Evolutionary conservation across 1,140 invertebrate species (phyloP).

Genomic region (Drusus annulatus): DNA sequence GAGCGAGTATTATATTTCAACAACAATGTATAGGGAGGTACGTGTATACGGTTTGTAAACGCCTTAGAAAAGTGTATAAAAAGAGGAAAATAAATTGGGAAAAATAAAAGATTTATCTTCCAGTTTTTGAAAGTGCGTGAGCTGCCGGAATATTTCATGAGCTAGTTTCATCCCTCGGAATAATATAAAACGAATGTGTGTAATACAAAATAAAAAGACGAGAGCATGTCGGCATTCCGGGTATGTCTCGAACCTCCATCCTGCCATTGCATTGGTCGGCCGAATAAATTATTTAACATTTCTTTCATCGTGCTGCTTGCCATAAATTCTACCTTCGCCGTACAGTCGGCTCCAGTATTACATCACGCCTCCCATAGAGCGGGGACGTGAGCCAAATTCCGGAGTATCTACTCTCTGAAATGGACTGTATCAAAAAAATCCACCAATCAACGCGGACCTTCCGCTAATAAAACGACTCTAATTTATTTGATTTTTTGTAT

Average conservation of each 20-base stretch:
- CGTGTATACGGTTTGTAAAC: no score
- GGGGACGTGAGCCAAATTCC: constrained; percentile 53
- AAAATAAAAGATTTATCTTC: no score
- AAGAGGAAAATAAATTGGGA: no score
- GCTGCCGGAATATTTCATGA: no score
- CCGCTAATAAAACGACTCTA: constrained; percentile 55
- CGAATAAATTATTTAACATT: constrained; percentile 59
- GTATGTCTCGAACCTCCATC: not conserved
- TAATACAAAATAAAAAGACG: constrained; percentile 34
- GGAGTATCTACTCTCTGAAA: constrained; percentile 39
- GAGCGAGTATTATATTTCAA: no score
- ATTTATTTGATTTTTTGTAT: constrained; percentile 53
- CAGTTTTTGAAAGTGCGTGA: no score
- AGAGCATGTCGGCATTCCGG: constrained; percentile 10
- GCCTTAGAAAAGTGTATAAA: no score
- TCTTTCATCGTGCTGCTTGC: constrained; percentile 58
- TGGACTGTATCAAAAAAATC: constrained; percentile 40
- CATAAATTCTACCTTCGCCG: constrained; percentile 53
- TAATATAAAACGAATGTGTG: constrained; percentile 21
- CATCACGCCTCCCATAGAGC: constrained; percentile 56
- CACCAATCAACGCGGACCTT: constrained; percentile 36
- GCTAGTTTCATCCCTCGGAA: not conserved
- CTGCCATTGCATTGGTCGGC: constrained; percentile 36
- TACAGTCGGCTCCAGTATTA: constrained; percentile 49
- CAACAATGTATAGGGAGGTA: no score